A percentile compares a stretch with the other conserved stretches of the same genome.
phyloP scores from a whole-genome alignment of 2,113 vertebrate species.

The Heteronetta atricapilla region DNA sequence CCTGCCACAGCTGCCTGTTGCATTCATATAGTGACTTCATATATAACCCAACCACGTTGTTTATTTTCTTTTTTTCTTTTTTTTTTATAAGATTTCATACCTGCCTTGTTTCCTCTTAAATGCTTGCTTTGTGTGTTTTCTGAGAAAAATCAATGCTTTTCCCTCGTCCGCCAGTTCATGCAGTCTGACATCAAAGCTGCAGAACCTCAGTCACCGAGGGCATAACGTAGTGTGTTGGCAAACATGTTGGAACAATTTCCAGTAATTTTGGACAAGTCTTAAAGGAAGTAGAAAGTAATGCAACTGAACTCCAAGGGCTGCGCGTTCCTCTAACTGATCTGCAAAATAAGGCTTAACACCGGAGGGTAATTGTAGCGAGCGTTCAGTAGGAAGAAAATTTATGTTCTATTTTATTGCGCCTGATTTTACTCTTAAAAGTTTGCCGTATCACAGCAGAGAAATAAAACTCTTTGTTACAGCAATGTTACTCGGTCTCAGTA shows the following conservation, averaged over 20 bases:
- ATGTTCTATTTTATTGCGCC: background rate
- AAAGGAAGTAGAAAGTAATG: constrained; percentile 16
- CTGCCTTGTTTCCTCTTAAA: background rate
- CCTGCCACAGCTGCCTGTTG: background rate
- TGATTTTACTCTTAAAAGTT: background rate
- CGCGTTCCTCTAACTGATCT: background rate
- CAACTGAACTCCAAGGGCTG: background rate
- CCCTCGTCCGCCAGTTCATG: background rate
- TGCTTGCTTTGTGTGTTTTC: background rate
- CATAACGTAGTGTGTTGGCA: background rate
- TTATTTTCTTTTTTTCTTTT: background rate
- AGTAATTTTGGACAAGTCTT: background rate
- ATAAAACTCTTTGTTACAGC: background rate
- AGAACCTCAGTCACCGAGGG: background rate
- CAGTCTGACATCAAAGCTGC: background rate
- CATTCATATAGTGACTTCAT: background rate
- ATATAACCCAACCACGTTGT: background rate
- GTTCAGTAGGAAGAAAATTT: background rate
- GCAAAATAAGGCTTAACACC: background rate
- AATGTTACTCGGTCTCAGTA: background rate
- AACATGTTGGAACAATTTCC: constrained; percentile 1
- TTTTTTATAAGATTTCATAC: background rate
- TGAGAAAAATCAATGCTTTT: background rate
- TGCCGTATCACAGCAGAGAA: background rate
- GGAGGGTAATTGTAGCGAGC: background rate